phyloP scores from a whole-genome alignment of 1,140 invertebrate species.

The Orius laevigatus region DNA sequence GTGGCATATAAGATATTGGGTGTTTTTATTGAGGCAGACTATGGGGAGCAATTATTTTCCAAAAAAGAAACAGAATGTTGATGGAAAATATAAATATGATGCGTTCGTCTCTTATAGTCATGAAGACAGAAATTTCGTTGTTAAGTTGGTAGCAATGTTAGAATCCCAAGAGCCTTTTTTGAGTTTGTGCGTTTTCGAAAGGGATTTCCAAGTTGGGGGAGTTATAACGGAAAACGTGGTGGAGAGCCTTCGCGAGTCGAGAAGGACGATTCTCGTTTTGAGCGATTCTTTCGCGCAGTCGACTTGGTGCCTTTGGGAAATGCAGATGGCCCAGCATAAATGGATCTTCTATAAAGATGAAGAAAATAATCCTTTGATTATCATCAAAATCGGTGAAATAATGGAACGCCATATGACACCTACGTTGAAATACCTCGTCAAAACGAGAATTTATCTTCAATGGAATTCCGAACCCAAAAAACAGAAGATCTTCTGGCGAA shows the following conservation, averaged over 20 bases:
- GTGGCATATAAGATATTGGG: conserved; percentile 12
- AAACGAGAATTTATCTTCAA: conserved; percentile 42
- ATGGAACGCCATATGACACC: conserved; percentile 32
- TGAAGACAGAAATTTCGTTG: conserved; percentile 41
- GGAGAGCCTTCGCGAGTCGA: conserved; percentile 37
- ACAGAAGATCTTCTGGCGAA: conserved; percentile 34
- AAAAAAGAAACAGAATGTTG: not conserved
- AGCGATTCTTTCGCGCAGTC: conserved; percentile 44
- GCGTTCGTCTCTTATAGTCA: conserved; percentile 49
- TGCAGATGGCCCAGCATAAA: conserved; percentile 34
- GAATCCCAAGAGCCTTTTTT: conserved; percentile 35
- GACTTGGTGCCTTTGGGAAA: conserved; percentile 49
- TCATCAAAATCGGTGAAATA: conserved; percentile 39
- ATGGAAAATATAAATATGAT: conserved; percentile 35
- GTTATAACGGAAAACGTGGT: conserved; percentile 42
- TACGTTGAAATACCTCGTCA: conserved; percentile 38
- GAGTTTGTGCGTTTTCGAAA: conserved; percentile 43
- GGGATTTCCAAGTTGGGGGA: conserved; percentile 44
- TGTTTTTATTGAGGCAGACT: conserved; percentile 2
- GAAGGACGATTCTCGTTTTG: conserved; percentile 42
- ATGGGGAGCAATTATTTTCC: not conserved
- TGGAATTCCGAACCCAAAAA: conserved; percentile 32
- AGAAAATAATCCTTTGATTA: conserved; percentile 31
- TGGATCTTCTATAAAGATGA: conserved; percentile 20
- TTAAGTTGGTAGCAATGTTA: conserved; percentile 35